Percentiles rank a stretch among this genome's conserved stretches.
Conservation (phyloP, 2,113 vertebrate species). For the Stigmatopora argus region DNA sequence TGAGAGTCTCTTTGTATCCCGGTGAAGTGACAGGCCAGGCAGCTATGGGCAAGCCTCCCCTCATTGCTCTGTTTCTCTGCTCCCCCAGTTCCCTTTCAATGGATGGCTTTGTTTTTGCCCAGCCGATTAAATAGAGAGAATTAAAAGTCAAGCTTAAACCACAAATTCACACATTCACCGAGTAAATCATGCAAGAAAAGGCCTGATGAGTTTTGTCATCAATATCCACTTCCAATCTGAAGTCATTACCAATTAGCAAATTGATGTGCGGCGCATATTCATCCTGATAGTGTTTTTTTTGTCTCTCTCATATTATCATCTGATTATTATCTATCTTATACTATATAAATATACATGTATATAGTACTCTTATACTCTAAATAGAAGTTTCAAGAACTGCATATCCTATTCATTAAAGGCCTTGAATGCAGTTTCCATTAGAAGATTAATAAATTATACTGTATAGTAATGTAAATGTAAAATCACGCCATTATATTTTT, state of each 20-base stretch:
- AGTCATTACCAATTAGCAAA: background rate
- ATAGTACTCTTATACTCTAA: background rate
- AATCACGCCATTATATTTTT: background rate
- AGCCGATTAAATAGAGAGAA: constrained; percentile 71
- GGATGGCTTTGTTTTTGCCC: constrained; percentile 73
- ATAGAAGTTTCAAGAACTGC: background rate
- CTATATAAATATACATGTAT: too few species aligned
- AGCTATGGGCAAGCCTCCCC: constrained; percentile 56
- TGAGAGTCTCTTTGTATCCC: constrained; percentile 67
- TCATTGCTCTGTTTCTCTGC: constrained; percentile 42
- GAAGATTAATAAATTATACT: background rate
- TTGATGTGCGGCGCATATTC: background rate
- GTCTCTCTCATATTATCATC: background rate
- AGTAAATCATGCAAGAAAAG: constrained; percentile 10
- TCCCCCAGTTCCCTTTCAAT: constrained; percentile 57
- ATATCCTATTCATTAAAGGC: background rate
- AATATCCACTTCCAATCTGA: background rate
- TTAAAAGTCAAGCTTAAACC: constrained; percentile 68
- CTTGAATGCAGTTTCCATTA: background rate
- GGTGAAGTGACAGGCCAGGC: constrained; percentile 56
- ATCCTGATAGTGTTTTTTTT: constrained; percentile 24
- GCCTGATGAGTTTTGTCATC: constrained; percentile 11
- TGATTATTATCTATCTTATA: constrained; percentile 10
- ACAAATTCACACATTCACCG: constrained; percentile 15
- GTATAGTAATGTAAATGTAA: too few species aligned